Evolutionary conservation across 2,113 vertebrate genomes (phyloP).

Genomic region (Lutjanus erythropterus): DNA sequence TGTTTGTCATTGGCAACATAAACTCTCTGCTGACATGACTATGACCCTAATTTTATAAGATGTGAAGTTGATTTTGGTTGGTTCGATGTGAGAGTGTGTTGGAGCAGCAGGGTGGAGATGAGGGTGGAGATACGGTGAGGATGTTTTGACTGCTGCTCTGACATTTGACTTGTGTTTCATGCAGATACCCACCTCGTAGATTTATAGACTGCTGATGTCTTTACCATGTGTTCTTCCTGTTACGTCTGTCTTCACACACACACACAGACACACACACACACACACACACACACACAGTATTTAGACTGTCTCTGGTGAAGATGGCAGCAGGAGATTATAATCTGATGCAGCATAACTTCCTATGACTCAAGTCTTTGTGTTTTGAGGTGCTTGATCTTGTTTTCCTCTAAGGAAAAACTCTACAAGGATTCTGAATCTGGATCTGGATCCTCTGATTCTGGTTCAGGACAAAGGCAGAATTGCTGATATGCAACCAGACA

Average conservation of each 20-base stretch:
- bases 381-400: background rate
- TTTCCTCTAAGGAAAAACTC: background rate
- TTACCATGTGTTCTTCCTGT: conserved; percentile 46
- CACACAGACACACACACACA: conserved; percentile 20
- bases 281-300: background rate
- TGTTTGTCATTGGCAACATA: too few species aligned
- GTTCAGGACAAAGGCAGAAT: too few species aligned
- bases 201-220: conserved; percentile 41
- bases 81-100: too few species aligned
- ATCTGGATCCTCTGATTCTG: background rate
- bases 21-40: background rate
- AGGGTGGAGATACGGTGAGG: background rate
- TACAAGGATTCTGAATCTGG: too few species aligned
- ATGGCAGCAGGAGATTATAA: background rate
- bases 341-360: background rate
- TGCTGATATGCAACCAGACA: too few species aligned
- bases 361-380: background rate
- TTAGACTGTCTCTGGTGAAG: too few species aligned
- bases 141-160: conserved; percentile 25
- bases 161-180: conserved; percentile 1
- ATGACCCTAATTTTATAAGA: background rate
- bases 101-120: background rate
- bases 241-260: conserved; percentile 14
- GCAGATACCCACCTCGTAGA: background rate
- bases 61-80: too few species aligned